phyloP scores from a whole-genome alignment of 2,888 invertebrate species.

The Orthosia gothica region DNA sequence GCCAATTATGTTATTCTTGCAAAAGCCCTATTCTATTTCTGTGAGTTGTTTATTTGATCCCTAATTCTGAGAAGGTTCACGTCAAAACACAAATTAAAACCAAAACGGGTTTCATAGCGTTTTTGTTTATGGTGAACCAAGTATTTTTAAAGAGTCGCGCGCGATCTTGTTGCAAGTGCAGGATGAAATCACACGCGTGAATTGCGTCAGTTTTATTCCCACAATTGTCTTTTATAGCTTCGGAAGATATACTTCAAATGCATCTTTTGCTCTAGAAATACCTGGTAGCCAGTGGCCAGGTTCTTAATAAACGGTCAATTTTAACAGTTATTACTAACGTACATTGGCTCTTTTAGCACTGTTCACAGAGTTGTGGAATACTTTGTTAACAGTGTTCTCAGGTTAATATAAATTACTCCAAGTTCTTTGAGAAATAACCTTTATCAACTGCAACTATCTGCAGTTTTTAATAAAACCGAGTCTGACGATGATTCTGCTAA shows the following conservation, averaged over 20 bases:
- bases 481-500: not conserved
- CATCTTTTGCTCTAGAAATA: not conserved
- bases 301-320: too few relatives aligned
- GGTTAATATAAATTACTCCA: not conserved
- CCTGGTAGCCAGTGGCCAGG: too few relatives aligned
- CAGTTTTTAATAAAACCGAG: not conserved
- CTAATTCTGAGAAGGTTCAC: not conserved
- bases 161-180: not conserved
- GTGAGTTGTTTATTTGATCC: conserved; percentile 1
- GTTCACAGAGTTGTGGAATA: too few relatives aligned
- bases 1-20: not conserved
- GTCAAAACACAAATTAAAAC: not conserved
- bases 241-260: not conserved
- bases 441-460: not conserved
- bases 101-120: not conserved
- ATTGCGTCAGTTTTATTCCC: not conserved
- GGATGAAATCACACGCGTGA: not conserved
- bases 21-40: not conserved
- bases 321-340: too few relatives aligned
- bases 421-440: not conserved
- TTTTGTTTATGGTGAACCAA: not conserved
- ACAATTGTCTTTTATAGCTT: not conserved
- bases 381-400: too few relatives aligned
- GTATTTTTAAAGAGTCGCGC: not conserved
- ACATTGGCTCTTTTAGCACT: too few relatives aligned